A percentile compares a stretch with the other conserved stretches of the same genome.
These are phyloP conservation scores for Archivesica marissinica DNA, from an alignment of 1,140 invertebrate species.

Conservation along the genomic window DNA sequence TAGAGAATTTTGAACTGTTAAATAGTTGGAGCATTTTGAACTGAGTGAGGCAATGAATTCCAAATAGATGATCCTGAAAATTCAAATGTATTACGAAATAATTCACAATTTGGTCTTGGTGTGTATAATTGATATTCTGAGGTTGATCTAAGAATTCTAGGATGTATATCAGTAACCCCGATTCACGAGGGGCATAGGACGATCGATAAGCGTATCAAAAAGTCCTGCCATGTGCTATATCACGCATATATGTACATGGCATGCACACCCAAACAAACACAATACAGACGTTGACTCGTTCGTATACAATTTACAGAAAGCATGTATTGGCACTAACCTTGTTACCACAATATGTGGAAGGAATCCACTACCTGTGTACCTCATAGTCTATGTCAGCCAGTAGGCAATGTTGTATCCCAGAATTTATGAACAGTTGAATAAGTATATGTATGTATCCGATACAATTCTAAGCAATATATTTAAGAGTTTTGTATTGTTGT, in stretches of 20 bases:
- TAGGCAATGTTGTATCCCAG: background rate
- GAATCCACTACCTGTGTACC: conserved; percentile 5
- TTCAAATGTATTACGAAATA: no score
- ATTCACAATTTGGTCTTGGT: no score
- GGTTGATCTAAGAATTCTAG: background rate
- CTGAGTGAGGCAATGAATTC: no score
- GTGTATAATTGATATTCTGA: no score
- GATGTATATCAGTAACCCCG: background rate
- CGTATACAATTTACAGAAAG: background rate
- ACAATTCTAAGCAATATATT: background rate
- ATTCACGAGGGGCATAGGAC: background rate
- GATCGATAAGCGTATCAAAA: background rate
- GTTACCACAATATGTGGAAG: background rate
- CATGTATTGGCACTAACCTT: background rate
- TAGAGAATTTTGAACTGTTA: no score
- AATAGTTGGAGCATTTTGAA: no score
- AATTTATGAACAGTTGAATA: background rate
- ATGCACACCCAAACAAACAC: background rate
- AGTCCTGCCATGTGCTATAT: no score
- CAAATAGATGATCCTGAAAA: no score
- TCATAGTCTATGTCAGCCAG: background rate
- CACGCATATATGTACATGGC: background rate
- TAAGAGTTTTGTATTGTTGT: background rate
- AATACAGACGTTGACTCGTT: background rate
- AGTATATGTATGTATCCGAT: no score